Evolutionary conservation across 2,113 vertebrate species (phyloP).

Genomic region (Vulpes lagopus): DNA sequence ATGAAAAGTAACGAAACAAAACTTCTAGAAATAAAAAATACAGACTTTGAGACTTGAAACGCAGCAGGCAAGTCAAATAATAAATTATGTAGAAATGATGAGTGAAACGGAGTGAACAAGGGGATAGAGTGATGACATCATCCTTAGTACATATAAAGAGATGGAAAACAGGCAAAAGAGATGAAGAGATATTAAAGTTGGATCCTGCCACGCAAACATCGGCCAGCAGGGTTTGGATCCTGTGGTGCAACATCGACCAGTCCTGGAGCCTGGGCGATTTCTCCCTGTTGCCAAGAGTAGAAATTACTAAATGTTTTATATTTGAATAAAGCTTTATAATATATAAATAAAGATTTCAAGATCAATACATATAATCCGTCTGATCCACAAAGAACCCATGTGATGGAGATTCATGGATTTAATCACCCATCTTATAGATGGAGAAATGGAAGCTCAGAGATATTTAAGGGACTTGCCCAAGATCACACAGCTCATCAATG

Average conservation of each 20-base stretch:
- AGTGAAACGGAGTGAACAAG: neutral
- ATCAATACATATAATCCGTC: neutral
- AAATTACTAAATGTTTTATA: neutral
- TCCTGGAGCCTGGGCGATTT: neutral
- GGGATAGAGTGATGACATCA: neutral
- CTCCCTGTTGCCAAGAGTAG: neutral
- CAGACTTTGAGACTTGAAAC: neutral
- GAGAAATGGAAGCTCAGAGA: neutral
- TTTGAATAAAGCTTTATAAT: neutral
- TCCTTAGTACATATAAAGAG: neutral
- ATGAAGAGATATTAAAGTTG: neutral
- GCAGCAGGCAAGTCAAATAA: neutral
- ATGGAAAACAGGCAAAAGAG: neutral
- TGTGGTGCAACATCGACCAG: neutral
- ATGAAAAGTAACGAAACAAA: neutral
- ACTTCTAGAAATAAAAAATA: conserved; percentile 46
- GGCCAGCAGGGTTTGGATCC: neutral
- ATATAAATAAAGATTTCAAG: conserved; percentile 25
- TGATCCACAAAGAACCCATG: neutral
- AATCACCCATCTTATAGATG: neutral
- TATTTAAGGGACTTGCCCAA: neutral
- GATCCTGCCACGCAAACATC: neutral
- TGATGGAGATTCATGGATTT: neutral
- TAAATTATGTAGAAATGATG: neutral
- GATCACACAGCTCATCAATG: neutral